phyloP scores from a whole-genome alignment of 2,888 invertebrate species.

The Cryptops parisi region DNA sequence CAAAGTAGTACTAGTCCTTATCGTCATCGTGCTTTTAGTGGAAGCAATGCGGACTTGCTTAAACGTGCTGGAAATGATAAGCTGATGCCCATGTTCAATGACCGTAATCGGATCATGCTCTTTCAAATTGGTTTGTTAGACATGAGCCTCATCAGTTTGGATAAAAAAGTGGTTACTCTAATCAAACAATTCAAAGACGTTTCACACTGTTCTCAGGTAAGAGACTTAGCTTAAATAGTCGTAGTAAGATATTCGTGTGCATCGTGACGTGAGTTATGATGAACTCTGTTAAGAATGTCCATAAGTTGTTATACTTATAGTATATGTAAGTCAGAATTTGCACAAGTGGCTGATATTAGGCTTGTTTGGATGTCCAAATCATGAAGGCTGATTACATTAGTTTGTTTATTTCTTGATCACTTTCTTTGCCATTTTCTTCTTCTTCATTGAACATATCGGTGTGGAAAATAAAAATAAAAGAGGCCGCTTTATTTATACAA shows the following conservation, averaged over 20 bases:
- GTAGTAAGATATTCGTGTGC: too few relatives aligned
- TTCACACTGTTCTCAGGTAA: slow-evolving; percentile 63
- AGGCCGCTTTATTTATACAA: too few relatives aligned
- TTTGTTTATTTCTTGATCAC: not conserved
- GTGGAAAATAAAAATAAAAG: too few relatives aligned
- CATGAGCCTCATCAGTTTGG: slow-evolving; percentile 78
- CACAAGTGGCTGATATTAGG: too few relatives aligned
- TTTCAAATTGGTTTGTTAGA: slow-evolving; percentile 75
- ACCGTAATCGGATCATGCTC: slow-evolving; percentile 86
- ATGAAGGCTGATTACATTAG: not conserved
- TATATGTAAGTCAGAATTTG: too few relatives aligned
- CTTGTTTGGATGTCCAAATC: too few relatives aligned
- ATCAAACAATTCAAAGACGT: slow-evolving; percentile 80
- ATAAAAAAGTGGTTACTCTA: slow-evolving; percentile 74
- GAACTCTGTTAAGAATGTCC: too few relatives aligned
- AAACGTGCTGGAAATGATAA: slow-evolving; percentile 5
- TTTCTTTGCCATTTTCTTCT: not conserved
- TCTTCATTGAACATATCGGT: too few relatives aligned
- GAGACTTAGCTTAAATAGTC: slow-evolving; percentile 1
- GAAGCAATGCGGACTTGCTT: not conserved
- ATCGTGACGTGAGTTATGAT: too few relatives aligned
- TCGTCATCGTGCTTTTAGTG: not conserved
- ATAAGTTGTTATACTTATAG: too few relatives aligned
- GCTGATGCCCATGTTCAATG: slow-evolving; percentile 26
- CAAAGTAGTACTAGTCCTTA: not conserved